Percentiles rank a stretch among this genome's conserved stretches.
Conservation (phyloP, 2,888 invertebrate genomes). For the Tromatobia lineatoria region DNA sequence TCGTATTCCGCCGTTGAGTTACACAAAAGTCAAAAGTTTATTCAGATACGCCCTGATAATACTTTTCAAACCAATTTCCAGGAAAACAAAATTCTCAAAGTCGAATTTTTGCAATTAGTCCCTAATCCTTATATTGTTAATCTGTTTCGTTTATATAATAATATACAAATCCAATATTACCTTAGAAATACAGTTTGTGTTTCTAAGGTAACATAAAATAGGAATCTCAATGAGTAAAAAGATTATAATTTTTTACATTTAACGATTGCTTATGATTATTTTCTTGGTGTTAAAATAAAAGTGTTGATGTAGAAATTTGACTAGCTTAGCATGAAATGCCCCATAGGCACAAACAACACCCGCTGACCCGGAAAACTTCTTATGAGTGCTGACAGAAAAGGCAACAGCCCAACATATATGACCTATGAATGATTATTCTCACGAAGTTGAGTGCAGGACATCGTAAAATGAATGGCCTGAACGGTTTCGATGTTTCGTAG, state of each 20-base stretch:
- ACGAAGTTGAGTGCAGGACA: slow-evolving; percentile 26
- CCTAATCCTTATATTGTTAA: background rate
- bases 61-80: background rate
- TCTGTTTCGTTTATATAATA: no score
- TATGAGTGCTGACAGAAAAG: slow-evolving; percentile 7
- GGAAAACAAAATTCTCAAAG: background rate
- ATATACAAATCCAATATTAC: no score
- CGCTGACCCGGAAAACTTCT: slow-evolving; percentile 12
- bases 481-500: slow-evolving; percentile 26
- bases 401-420: slow-evolving; percentile 26
- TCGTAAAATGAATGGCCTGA: slow-evolving; percentile 47
- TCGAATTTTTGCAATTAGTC: background rate
- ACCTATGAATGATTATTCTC: slow-evolving; percentile 39
- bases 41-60: no score
- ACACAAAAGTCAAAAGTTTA: no score
- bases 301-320: background rate
- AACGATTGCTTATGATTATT: background rate
- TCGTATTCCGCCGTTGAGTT: no score
- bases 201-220: no score
- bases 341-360: slow-evolving; percentile 3
- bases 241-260: no score
- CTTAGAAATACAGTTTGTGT: no score
- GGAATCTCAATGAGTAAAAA: no score
- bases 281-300: background rate
- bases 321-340: background rate